Evolutionary conservation across 2,113 vertebrate species (phyloP), one percentile per base, ranked within the genome.

Genomic region (Atlantisia rogersi): DNA sequence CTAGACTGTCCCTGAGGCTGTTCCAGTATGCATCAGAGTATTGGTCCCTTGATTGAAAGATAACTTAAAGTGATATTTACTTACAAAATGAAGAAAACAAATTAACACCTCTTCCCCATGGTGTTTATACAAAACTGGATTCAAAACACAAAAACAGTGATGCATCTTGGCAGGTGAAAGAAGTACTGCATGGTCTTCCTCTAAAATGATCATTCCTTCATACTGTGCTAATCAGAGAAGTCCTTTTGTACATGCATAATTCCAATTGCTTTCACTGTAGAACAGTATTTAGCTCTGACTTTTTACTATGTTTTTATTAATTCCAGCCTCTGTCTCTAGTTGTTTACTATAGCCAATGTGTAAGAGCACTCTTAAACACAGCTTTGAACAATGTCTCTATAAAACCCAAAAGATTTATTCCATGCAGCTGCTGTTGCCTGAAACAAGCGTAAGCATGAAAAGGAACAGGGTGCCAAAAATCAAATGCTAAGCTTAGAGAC

Each of bases 361-460:
- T 82, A 92, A 31, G 25, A 94, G 21, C 25, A 59, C 67, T 79
- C 69, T 90, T 73, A 85, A 80, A 77, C 56, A 64, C 35, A 79
- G 56, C 71, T 92, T 90, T 93, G 52, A 93, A 62, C 78, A 86
- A 86, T 13, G 18, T 31, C 9, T 83, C 46, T 79, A 58, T 75
- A 84, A 96, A 94, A 68, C 53, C 13, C 69, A 63, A 69, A 67
- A 56, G 55, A 86, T 86, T 90, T 83, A 88, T 58, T 91, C 58
- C 28, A 50, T 24, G 63, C 59, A 90, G 90, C 52, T 86, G 76
- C 56, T 92, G 42, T 86, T 94, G 53, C 83, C 69, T 67, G 77
- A 90, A 93, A 86, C 65, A 69, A 86, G 55, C 74, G 40, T 8
- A 84, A 90, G 21, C 53, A 37, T 58, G 29, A 81, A 14, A 78